Base-by-base conservation (phyloP, 2,797 vertebrate species). In the Lateolabrax maculatus region DNA sequence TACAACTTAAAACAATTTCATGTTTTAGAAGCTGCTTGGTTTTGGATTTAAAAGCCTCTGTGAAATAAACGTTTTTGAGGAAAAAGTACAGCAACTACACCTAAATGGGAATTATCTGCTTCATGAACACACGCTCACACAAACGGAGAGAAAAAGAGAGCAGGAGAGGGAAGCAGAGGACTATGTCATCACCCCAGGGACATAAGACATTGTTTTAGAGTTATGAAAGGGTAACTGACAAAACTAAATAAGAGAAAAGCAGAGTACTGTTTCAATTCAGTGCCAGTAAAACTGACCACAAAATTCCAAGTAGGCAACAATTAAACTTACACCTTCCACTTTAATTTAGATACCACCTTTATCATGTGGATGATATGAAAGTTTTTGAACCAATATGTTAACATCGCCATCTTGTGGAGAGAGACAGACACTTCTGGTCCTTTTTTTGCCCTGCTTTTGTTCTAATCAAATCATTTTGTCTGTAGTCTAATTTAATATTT, bases 361-460 rank as follows among this genome's bases (percentile, higher is more conserved):
- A 27, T 39, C 7, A 49, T 1, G 9, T 63, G 60, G 12, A 11
- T 25, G 2, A 13, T 2, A 2, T 25, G 29, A 41, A 41, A 5
- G 15, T 21, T 76, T 75, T 55, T 16, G 8, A 13, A 25, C 23
- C 70, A 60, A 58, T 41, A 13, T 61, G 41, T 64, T 41, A 71
- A 79, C 67, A 70, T 57, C 9, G 77, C 89, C 90, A 90, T 66
- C 88, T 85, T 79, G 89, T 85, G 89, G 89, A 69, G 23, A 53
- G 3, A 37, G 19, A 66, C n/a, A 6, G 16, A 46, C 21, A 49
- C 36, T 43, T 56, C 37, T 16, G 11, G 11, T 8, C 15, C 5
- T 6, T 3, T 25, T 18, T 44, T 6, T 23, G 9, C 15, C 25
- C 49, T 16, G n/a, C 25, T 55, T 75, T 72, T 82, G 25, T 67